Conservation (phyloP, 2,888 invertebrate species). For the Ophonus ardosiacus region DNA sequence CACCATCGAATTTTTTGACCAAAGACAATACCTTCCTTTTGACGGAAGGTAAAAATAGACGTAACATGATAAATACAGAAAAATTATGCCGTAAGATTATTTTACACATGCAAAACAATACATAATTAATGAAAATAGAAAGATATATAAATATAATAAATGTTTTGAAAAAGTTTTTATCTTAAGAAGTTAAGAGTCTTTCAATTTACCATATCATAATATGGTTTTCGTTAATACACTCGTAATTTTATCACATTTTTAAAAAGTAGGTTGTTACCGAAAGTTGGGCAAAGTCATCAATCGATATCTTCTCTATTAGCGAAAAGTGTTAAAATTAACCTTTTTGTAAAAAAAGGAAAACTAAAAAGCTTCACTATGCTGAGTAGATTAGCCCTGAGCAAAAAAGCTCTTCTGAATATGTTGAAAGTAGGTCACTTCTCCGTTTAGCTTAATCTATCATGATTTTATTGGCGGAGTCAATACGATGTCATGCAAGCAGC, state of each 20-base stretch:
- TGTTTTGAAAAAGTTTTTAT: no score
- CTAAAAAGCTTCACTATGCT: neutral
- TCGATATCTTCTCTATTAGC: neutral
- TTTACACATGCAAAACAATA: no score
- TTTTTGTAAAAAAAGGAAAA: neutral
- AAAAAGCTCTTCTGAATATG: neutral
- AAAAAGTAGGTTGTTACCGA: neutral
- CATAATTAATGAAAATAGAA: no score
- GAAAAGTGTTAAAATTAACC: neutral
- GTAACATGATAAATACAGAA: no score
- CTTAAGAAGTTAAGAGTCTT: no score
- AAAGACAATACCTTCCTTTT: no score
- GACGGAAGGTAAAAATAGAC: no score
- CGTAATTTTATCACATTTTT: neutral
- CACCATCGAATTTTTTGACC: no score
- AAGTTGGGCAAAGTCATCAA: neutral
- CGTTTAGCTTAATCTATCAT: constrained; percentile 24
- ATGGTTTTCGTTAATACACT: neutral
- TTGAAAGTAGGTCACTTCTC: neutral
- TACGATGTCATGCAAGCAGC: constrained; percentile 21
- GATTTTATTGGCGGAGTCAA: constrained; percentile 21
- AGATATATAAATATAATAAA: no score
- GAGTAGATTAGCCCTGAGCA: neutral
- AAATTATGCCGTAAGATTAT: no score
- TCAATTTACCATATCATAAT: no score